Conservation (phyloP, 2,113 vertebrate genomes). For the Rhinolophus ferrumequinum region DNA sequence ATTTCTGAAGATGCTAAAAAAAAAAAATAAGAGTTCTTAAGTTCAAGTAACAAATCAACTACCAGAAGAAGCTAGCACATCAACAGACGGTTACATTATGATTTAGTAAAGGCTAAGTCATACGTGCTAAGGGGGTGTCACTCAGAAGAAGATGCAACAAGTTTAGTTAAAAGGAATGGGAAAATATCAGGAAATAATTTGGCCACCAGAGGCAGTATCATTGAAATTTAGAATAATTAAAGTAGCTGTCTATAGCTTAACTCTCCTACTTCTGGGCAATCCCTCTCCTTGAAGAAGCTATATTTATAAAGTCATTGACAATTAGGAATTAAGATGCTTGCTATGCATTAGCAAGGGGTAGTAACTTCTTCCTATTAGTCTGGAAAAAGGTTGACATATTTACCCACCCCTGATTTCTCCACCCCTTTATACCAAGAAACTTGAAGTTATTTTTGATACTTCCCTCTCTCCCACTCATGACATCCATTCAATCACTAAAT, state of each 20-base stretch:
- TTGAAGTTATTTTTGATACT: neutral
- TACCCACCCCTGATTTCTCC: neutral
- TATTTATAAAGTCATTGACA: neutral
- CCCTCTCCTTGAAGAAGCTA: neutral
- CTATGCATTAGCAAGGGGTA: neutral
- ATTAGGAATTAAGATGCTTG: neutral
- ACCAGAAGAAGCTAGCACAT: neutral
- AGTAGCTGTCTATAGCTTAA: neutral
- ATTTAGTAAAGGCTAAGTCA: neutral
- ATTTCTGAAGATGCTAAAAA: neutral
- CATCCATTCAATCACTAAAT: neutral
- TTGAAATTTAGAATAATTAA: neutral
- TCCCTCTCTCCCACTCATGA: neutral
- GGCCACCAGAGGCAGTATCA: neutral
- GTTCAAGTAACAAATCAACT: neutral
- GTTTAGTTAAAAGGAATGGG: slow-evolving; percentile 1
- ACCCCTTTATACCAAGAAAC: neutral
- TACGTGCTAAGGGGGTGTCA: neutral
- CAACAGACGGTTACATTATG: neutral
- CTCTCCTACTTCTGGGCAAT: neutral
- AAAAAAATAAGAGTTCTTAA: neutral
- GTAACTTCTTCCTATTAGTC: neutral
- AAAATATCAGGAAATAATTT: neutral
- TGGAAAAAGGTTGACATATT: neutral
- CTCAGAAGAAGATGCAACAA: neutral